Evolutionary conservation across 2,113 vertebrate species (phyloP).

Genomic region (Odocoileus virginianus): DNA sequence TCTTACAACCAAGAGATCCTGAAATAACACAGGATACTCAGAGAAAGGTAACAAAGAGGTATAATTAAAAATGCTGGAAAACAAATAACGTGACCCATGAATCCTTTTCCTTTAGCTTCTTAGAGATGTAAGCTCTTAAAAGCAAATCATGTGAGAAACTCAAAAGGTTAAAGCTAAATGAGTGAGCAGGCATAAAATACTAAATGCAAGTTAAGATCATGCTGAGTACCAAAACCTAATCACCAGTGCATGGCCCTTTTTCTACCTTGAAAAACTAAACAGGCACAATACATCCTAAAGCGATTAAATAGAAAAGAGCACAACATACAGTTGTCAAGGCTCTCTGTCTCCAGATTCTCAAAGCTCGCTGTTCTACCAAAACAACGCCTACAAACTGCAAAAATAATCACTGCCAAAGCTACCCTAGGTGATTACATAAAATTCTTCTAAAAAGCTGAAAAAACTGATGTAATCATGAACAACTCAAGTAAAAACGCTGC

Average conservation of each 20-base stretch:
- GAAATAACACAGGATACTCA: background rate
- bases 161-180: slow-evolving; percentile 12
- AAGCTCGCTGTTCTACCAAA: slow-evolving; percentile 63
- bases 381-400: slow-evolving; percentile 68
- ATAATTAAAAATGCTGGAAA: background rate
- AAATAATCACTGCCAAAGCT: slow-evolving; percentile 63
- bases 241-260: slow-evolving; percentile 3
- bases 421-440: slow-evolving; percentile 66
- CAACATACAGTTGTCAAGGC: slow-evolving; percentile 41
- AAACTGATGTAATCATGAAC: background rate
- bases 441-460: slow-evolving; percentile 42
- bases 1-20: background rate
- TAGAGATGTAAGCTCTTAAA: background rate
- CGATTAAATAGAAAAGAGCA: slow-evolving; percentile 35
- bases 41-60: background rate
- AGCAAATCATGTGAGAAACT: slow-evolving; percentile 2
- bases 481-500: background rate
- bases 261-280: slow-evolving; percentile 48
- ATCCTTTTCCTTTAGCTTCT: background rate
- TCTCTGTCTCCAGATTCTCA: slow-evolving; percentile 50
- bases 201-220: background rate
- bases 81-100: background rate
- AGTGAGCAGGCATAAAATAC: slow-evolving; percentile 24
- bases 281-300: slow-evolving; percentile 37
- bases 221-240: background rate